These are phyloP conservation scores for Cecropterus lyciades DNA, from an alignment of 1,140 invertebrate genomes.

Conservation along the genomic window DNA sequence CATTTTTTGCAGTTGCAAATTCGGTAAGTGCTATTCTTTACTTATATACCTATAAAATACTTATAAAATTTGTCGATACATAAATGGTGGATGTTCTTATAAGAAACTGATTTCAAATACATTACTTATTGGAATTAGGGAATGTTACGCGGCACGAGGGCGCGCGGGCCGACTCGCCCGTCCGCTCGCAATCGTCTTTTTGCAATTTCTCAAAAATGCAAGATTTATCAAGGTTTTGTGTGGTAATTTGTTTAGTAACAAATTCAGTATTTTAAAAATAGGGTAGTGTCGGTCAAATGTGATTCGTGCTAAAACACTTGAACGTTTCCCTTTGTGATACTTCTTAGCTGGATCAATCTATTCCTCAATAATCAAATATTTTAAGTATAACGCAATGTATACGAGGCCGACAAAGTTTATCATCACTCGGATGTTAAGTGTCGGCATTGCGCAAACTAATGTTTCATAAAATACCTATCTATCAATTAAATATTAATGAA, in stretches of 20 bases:
- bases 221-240: slow-evolving; percentile 38
- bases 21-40: slow-evolving; percentile 54
- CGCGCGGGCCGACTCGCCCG: slow-evolving; percentile 58
- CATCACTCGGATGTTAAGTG: slow-evolving; percentile 75
- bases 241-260: slow-evolving; percentile 15
- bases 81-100: slow-evolving; percentile 15
- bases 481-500: neutral
- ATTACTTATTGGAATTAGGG: slow-evolving; percentile 48
- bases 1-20: slow-evolving; percentile 60
- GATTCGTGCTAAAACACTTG: neutral
- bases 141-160: slow-evolving; percentile 54
- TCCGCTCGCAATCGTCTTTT: slow-evolving; percentile 67
- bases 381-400: slow-evolving; percentile 32
- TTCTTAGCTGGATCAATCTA: neutral
- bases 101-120: slow-evolving; percentile 20
- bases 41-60: no score
- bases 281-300: neutral
- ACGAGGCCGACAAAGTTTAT: slow-evolving; percentile 80
- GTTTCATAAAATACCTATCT: slow-evolving; percentile 28
- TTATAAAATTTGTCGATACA: no score
- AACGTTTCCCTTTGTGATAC: neutral
- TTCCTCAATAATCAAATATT: slow-evolving; percentile 13
- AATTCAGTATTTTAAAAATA: slow-evolving; percentile 21
- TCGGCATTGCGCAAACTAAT: slow-evolving; percentile 74
- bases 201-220: slow-evolving; percentile 69